phyloP scores from a whole-genome alignment of 2,888 invertebrate species.

The Anodontia alba region DNA sequence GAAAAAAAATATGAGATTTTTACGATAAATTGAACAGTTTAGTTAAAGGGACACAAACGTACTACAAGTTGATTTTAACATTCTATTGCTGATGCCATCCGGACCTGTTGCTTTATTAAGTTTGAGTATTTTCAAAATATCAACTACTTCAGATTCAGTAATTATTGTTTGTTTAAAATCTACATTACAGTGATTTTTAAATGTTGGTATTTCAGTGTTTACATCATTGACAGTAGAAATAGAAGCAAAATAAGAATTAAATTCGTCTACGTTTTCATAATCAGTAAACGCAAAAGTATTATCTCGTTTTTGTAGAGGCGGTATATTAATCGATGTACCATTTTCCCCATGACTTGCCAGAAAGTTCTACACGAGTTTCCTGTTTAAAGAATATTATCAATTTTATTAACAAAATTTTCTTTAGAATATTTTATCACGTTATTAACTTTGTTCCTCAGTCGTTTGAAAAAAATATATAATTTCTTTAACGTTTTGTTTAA shows the following conservation, averaged over 20 bases:
- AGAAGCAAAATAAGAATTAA: conserved; percentile 8
- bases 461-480: not conserved
- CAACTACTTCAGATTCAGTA: not conserved
- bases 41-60: not conserved
- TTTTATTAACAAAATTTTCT: conserved; percentile 4
- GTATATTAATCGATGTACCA: not conserved
- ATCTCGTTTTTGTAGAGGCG: not conserved
- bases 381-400: not conserved
- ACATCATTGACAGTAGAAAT: not conserved
- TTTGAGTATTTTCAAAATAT: not conserved
- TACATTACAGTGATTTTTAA: not conserved
- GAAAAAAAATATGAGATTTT: not conserved
- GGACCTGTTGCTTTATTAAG: conserved; percentile 13
- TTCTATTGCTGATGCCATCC: conserved; percentile 19
- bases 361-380: conserved; percentile 1
- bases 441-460: not conserved
- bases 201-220: not conserved
- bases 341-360: conserved; percentile 11
- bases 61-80: not conserved
- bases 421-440: conserved; percentile 8
- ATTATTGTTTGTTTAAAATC: not conserved
- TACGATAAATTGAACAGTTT: not conserved
- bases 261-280: not conserved
- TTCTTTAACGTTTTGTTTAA: not conserved
- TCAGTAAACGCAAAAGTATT: not conserved